Base-by-base conservation (phyloP, 2,113 vertebrate species). In the Meriones unguiculatus region DNA sequence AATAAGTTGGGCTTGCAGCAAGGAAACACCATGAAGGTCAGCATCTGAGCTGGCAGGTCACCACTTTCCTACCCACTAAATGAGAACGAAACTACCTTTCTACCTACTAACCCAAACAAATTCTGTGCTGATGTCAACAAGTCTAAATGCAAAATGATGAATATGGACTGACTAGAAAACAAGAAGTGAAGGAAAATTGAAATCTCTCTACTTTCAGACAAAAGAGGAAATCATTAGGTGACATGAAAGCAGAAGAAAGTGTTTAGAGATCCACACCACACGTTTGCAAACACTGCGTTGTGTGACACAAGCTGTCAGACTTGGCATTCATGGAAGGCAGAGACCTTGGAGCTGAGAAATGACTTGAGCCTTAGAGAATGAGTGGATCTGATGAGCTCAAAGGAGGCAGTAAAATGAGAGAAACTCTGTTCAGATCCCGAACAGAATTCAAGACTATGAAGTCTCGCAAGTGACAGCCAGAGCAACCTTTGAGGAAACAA, bases 171-270 rank as follows among this genome's bases (percentile, higher is more conserved):
- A 13, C n/a, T 87, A 85, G 80, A 5, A 86, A 81, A 64, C 62
- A 95, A 72, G 12, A 11, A 81, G 28, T 57, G 52, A 94, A 70
- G 38, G 81, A 88, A 93, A 88, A 52, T 46, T 25, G n/a, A 89
- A 24, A 38, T 52, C 35, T 91, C 35, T 75, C 10, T 57, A 15
- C 57, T 77, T 96, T 77, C 86, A 81, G 41, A 84, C 94, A 77
- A 65, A 95, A 92, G 73, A 57, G 57, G 86, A 92, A 84, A 78
- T 41, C 91, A 59, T 28, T n/a, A 14, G 41, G 82, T 12, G 41
- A 9, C 50, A 76, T 0, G 46, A 89, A 65, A 81, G 15, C 14
- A 69, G 46, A 87, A 65, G 17, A 32, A 87, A 65, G 59, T n/a
- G 38, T 59, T 38, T n/a, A 65, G 57, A 84, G 46, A 70, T 57